These are phyloP conservation scores for Polietes domitor DNA, from an alignment of 2,888 invertebrate species.

Conservation along the genomic window DNA sequence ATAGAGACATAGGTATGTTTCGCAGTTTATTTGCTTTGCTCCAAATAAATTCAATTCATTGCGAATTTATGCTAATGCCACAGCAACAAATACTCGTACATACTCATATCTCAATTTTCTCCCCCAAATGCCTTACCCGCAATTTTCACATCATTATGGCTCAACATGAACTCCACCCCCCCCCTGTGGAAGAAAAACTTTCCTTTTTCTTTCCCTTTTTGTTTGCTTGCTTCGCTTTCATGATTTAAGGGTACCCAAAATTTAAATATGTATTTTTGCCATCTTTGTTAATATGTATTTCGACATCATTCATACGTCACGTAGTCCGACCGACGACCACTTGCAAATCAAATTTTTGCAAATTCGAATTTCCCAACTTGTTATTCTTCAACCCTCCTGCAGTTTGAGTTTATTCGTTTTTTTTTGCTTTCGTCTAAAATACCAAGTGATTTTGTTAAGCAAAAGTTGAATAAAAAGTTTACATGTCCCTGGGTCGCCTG, in stretches of 20 bases:
- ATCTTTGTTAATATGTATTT: too few species aligned
- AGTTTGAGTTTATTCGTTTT: background rate
- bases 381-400: background rate
- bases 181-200: background rate
- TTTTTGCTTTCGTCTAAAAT: too few species aligned
- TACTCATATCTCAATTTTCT: too few species aligned
- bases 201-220: too few species aligned
- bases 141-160: slow-evolving; percentile 24
- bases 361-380: background rate
- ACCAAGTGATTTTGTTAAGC: slow-evolving; percentile 5
- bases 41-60: slow-evolving; percentile 3
- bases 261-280: too few species aligned
- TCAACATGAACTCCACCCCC: background rate
- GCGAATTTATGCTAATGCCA: slow-evolving; percentile 15
- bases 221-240: too few species aligned
- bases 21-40: too few species aligned
- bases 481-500: background rate
- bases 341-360: slow-evolving; percentile 6
- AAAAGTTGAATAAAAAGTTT: slow-evolving; percentile 23
- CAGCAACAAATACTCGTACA: too few species aligned
- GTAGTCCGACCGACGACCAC: background rate
- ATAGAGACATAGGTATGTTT: too few species aligned
- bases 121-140: too few species aligned
- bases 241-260: too few species aligned
- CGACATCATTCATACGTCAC: too few species aligned